These are phyloP conservation scores for Protomyctophum bolini DNA, from an alignment of 2,113 vertebrate genomes.

Conservation along the genomic window DNA sequence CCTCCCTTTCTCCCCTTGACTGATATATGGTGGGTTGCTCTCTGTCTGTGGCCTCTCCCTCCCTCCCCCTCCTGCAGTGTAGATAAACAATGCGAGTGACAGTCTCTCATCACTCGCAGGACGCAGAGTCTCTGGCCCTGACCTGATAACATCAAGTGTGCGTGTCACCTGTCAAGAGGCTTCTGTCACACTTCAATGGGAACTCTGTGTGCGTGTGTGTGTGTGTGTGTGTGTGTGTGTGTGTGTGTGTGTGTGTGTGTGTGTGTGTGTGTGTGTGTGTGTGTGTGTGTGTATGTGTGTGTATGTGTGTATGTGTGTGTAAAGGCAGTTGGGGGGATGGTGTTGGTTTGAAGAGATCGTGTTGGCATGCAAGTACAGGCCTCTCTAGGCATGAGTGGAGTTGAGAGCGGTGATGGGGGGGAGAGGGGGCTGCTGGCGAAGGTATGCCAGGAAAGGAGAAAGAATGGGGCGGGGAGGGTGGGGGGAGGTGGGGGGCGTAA, in stretches of 20 bases:
- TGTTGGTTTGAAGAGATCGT: slow-evolving; percentile 64
- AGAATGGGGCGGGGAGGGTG: neutral
- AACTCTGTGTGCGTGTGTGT: slow-evolving; percentile 74
- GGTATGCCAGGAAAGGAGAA: slow-evolving; percentile 6
- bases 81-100: slow-evolving; percentile 95
- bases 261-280: slow-evolving; percentile 11
- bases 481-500: slow-evolving; percentile 84
- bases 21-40: slow-evolving; percentile 50
- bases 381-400: slow-evolving; percentile 70
- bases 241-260: slow-evolving; percentile 12
- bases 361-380: slow-evolving; percentile 67
- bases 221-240: slow-evolving; percentile 22
- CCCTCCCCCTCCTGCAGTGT: slow-evolving; percentile 68
- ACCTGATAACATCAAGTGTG: slow-evolving; percentile 92
- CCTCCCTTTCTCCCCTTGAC: slow-evolving; percentile 29
- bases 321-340: slow-evolving; percentile 54
- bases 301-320: slow-evolving; percentile 3
- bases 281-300: neutral
- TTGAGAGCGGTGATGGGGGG: slow-evolving; percentile 53
- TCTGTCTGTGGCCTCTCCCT: slow-evolving; percentile 41
- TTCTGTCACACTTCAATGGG: slow-evolving; percentile 97
- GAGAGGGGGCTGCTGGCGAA: slow-evolving; percentile 17
- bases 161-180: slow-evolving; percentile 91
- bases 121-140: slow-evolving; percentile 83
- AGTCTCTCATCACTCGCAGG: slow-evolving; percentile 87